phyloP scores from a whole-genome alignment of 2,888 invertebrate species.

The Rhabditophanes sp. region DNA sequence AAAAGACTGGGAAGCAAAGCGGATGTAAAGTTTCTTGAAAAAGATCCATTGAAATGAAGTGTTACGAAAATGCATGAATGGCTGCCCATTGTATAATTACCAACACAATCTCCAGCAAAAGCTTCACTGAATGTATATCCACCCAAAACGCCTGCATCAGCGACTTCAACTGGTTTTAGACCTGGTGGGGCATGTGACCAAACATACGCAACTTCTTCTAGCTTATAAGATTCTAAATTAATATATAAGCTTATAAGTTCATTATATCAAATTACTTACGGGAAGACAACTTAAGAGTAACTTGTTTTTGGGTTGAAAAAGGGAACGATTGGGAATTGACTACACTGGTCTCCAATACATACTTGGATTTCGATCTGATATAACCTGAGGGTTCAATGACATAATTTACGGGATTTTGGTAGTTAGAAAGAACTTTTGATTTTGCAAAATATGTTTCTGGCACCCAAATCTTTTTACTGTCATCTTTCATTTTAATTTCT shows the following conservation, averaged over 20 bases:
- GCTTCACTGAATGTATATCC: constrained; percentile 13
- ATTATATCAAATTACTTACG: too few relatives aligned
- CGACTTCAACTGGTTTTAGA: constrained; percentile 37
- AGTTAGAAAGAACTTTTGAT: constrained; percentile 12
- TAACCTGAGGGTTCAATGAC: constrained; percentile 32
- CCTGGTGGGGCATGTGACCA: constrained; percentile 41
- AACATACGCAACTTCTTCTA: constrained; percentile 38
- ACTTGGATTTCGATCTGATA: constrained; percentile 23
- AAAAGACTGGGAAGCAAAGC: constrained; percentile 29
- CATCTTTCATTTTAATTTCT: constrained; percentile 10
- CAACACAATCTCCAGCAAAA: constrained; percentile 33
- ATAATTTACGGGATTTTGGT: constrained; percentile 10
- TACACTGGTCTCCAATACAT: constrained; percentile 12
- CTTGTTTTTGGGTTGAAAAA: constrained; percentile 13
- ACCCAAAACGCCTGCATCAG: constrained; percentile 24
- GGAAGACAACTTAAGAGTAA: constrained; percentile 20
- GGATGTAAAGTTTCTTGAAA: constrained; percentile 14
- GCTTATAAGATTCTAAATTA: constrained; percentile 18
- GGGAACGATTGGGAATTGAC: constrained; percentile 16
- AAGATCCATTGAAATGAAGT: constrained; percentile 23
- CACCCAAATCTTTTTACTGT: constrained; percentile 28
- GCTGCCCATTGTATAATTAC: constrained; percentile 35
- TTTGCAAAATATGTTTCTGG: constrained; percentile 38
- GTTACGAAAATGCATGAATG: constrained; percentile 33
- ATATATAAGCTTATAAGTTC: neutral